These are phyloP conservation scores for Drosophila bifasciata DNA, from an alignment of 1,140 invertebrate genomes.

Conservation along the genomic window DNA sequence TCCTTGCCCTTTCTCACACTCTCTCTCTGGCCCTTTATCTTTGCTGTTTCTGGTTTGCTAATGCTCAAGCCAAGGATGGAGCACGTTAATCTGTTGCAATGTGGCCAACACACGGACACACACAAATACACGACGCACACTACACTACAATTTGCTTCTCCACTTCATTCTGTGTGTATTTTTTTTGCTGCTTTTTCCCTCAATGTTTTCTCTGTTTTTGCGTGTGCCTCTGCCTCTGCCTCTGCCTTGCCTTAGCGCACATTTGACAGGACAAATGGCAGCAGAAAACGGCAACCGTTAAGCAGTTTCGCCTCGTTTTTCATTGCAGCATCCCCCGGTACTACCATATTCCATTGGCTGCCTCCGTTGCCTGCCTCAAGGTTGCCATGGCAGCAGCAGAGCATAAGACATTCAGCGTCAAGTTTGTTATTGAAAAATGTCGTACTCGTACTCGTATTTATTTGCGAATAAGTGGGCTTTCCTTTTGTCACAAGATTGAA, in stretches of 20 bases:
- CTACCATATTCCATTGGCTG: no score
- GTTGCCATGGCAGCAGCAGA: constrained; percentile 10
- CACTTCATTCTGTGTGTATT: constrained; percentile 28
- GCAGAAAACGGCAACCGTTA: constrained; percentile 65
- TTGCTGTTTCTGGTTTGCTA: constrained; percentile 40
- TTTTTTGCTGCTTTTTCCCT: constrained; percentile 2
- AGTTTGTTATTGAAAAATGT: no score
- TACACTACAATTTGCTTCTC: constrained; percentile 66
- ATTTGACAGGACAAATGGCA: constrained; percentile 39
- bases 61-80: constrained; percentile 65
- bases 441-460: no score
- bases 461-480: no score
- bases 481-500: no score
- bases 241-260: constrained; percentile 32
- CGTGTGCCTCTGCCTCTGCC: no score
- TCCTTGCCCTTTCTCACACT: background rate
- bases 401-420: no score
- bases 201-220: constrained; percentile 26
- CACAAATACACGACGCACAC: constrained; percentile 28
- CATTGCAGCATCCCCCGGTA: constrained; percentile 50
- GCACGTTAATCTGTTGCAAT: constrained; percentile 78
- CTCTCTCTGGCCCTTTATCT: background rate
- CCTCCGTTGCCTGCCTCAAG: constrained; percentile 18
- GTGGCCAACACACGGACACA: constrained; percentile 25
- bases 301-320: constrained; percentile 79